Base-by-base conservation (phyloP, 2,113 vertebrate species). In the Pithys albifrons region DNA sequence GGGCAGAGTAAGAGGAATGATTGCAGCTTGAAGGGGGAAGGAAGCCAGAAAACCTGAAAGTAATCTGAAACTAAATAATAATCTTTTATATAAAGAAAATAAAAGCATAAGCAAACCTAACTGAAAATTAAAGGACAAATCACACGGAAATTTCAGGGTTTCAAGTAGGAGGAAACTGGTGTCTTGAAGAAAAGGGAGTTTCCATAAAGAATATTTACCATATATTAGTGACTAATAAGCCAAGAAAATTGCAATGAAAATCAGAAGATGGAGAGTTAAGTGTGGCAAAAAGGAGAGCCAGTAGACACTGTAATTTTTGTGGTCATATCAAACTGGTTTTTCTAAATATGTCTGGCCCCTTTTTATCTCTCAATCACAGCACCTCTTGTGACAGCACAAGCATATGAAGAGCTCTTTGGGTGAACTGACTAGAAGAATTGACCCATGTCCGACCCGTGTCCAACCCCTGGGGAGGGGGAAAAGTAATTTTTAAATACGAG, bases 1-100 rank as follows among this genome's bases (percentile, higher is more conserved):
- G 29, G 62, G 28, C 48, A 91, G 28, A 89, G 37, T 31, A n/a
- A 49, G 46, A 78, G 61, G 17, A 78, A 23, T 22, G 28, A 85
- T 29, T 84, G 54, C 54, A 80, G 29, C 20, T 61, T 52, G 71
- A 64, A 78, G 23, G 16, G 19, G 4, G 15, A 10, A 35, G 35
- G 18, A 29, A 67, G 28, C 45, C 46, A 72, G 70, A 51, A 85
- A 92, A 89, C 57, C 35, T 74, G 61, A 70, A 80, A 81, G 24
- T 35, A 89, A 64, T 82, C 48, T 90, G 52, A 66, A 92, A 54
- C 85, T 54, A 93, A 89, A 85, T 70, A 85, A 54, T 45, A 77
- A 70, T 70, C 52, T 33, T 81, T 85, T 54, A 9, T 62, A 14
- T n/a, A 20, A 71, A 66, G 19, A 85, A 94, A 85, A 64, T 46